Conservation (phyloP, 2,797 vertebrate genomes). For the Sparidentex hasta region DNA sequence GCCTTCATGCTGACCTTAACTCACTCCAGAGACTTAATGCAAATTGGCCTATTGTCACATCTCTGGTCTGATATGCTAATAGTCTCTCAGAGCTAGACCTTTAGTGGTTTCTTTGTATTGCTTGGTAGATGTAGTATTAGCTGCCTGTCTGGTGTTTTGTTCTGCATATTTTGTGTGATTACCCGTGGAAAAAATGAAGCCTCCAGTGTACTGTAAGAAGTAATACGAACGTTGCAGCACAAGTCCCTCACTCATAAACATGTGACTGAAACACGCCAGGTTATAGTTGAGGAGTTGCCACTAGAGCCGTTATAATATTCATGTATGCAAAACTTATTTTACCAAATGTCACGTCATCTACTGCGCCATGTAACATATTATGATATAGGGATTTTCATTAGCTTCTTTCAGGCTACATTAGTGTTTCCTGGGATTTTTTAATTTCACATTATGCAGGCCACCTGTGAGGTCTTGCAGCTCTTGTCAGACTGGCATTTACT, state of each 20-base stretch:
- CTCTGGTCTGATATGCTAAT: conserved; percentile 42
- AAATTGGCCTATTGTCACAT: conserved; percentile 44
- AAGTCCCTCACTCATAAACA: not conserved
- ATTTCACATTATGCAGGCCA: conserved; percentile 41
- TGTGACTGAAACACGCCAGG: not conserved
- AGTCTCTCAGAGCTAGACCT: conserved; percentile 17
- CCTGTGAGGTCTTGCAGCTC: conserved; percentile 37
- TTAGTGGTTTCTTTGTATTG: conserved; percentile 18
- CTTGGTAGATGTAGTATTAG: conserved; percentile 7
- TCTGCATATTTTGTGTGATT: not conserved
- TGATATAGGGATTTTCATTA: not conserved
- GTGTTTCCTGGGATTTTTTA: not conserved
- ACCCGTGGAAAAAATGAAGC: not conserved
- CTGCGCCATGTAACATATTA: conserved; percentile 5
- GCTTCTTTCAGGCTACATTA: not conserved
- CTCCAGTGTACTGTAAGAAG: not conserved
- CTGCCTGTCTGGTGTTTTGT: conserved; percentile 3
- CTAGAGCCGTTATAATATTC: not conserved
- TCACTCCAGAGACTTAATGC: conserved; percentile 43
- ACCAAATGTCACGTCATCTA: conserved; percentile 39
- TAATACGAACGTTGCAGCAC: not conserved
- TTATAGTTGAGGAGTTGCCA: conserved; percentile 2
- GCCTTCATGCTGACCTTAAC: conserved; percentile 37
- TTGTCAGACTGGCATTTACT: conserved; percentile 72
- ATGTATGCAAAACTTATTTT: conserved; percentile 1